These are phyloP conservation scores for Muscina levida DNA, from an alignment of 2,888 invertebrate species.

Conservation along the genomic window DNA sequence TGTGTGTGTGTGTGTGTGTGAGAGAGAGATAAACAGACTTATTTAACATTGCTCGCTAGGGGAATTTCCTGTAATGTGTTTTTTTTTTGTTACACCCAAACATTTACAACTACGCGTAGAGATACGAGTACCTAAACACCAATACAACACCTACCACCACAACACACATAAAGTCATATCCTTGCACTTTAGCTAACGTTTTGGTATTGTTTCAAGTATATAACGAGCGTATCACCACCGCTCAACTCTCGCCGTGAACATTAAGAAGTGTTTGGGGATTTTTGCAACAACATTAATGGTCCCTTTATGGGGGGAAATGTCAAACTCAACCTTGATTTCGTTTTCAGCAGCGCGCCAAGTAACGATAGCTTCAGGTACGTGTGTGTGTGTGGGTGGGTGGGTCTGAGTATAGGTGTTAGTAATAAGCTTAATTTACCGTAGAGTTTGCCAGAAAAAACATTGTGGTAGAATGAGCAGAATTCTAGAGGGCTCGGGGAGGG, in stretches of 20 bases:
- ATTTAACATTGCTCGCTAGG: slow-evolving; percentile 52
- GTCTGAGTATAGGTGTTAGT: slow-evolving; percentile 16
- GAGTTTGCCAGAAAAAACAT: too few species aligned
- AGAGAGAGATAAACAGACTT: too few species aligned
- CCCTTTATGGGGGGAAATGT: slow-evolving; percentile 13
- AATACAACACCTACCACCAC: background rate
- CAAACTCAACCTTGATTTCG: background rate
- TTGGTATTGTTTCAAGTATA: too few species aligned
- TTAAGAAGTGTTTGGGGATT: slow-evolving; percentile 52
- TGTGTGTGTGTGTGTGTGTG: too few species aligned
- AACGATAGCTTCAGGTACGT: too few species aligned
- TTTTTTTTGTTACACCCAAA: background rate
- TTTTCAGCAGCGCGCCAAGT: too few species aligned
- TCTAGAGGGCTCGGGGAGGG: background rate
- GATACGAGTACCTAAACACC: background rate
- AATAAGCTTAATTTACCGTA: slow-evolving; percentile 37
- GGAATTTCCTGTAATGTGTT: slow-evolving; percentile 59
- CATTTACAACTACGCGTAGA: background rate
- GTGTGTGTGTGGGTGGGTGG: too few species aligned
- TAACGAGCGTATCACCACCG: background rate
- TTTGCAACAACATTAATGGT: slow-evolving; percentile 23
- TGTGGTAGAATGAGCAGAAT: too few species aligned
- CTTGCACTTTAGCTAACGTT: background rate
- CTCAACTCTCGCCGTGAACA: slow-evolving; percentile 13
- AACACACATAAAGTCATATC: background rate